Evolutionary conservation across 2,113 vertebrate genomes (phyloP).

Genomic region (Platycercus adscitus): DNA sequence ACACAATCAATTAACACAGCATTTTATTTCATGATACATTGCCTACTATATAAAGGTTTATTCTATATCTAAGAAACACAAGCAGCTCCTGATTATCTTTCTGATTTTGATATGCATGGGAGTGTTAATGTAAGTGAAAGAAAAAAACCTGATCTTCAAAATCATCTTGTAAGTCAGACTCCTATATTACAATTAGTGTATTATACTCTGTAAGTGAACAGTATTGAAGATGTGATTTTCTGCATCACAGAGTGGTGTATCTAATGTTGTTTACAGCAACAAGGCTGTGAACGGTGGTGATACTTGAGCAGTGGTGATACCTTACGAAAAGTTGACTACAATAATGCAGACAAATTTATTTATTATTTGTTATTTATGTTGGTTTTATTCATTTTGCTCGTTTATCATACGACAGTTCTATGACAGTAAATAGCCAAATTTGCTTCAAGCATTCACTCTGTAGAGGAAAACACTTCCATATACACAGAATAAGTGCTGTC

Average conservation of each 20-base stretch:
- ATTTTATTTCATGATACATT: not conserved
- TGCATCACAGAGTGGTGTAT: not conserved
- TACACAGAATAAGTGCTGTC: not conserved
- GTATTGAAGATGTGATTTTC: not conserved
- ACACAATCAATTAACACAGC: not conserved
- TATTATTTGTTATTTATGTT: not conserved
- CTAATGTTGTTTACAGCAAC: not conserved
- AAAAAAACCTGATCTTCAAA: not conserved
- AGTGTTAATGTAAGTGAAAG: not conserved
- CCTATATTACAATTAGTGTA: not conserved
- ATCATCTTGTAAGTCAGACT: not conserved
- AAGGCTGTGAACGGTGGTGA: not conserved
- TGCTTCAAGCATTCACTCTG: not conserved
- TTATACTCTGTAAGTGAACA: rapidly evolving
- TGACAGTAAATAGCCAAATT: not conserved
- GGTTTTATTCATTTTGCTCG: not conserved
- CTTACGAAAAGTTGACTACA: not conserved
- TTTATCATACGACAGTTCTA: not conserved
- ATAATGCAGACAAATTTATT: not conserved
- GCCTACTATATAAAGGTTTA: not conserved
- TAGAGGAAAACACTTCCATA: not conserved
- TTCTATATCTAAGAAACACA: not conserved
- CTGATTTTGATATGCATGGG: not conserved
- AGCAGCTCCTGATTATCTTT: not conserved
- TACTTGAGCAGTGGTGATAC: not conserved